These are phyloP conservation scores for Xenus cinereus DNA, from an alignment of 2,113 vertebrate species.

Conservation along the genomic window DNA sequence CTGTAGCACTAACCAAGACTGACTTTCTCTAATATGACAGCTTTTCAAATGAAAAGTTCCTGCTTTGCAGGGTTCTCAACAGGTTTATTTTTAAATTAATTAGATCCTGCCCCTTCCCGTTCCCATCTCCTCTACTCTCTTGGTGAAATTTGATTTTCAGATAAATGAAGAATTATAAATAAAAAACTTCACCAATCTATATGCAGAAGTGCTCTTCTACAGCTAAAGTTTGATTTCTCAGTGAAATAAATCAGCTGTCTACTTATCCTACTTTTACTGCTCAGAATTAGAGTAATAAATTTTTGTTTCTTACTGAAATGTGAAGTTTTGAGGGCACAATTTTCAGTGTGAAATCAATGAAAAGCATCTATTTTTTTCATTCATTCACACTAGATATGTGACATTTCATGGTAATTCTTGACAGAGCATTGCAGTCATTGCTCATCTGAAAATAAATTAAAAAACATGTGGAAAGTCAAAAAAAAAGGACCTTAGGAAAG, in stretches of 20 bases:
- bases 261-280: background rate
- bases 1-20: background rate
- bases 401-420: constrained; percentile 66
- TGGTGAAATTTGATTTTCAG: background rate
- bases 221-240: background rate
- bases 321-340: constrained; percentile 25
- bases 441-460: constrained; percentile 65
- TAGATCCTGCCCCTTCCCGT: background rate
- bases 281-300: background rate
- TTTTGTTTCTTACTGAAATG: constrained; percentile 22
- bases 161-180: background rate
- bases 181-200: background rate
- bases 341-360: constrained; percentile 11
- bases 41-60: background rate
- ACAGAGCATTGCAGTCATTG: constrained; percentile 39
- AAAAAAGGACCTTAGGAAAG: constrained; percentile 57
- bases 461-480: constrained; percentile 38
- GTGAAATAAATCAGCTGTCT: constrained; percentile 2
- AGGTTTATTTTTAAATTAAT: constrained; percentile 7
- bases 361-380: constrained; percentile 54
- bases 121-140: background rate
- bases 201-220: background rate
- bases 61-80: background rate
- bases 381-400: constrained; percentile 38
- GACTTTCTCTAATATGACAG: background rate